Percentiles rank a stretch among this genome's conserved stretches.
phyloP scores from a whole-genome alignment of 2,888 invertebrate species.

The Scaptomyza caliginosa region DNA sequence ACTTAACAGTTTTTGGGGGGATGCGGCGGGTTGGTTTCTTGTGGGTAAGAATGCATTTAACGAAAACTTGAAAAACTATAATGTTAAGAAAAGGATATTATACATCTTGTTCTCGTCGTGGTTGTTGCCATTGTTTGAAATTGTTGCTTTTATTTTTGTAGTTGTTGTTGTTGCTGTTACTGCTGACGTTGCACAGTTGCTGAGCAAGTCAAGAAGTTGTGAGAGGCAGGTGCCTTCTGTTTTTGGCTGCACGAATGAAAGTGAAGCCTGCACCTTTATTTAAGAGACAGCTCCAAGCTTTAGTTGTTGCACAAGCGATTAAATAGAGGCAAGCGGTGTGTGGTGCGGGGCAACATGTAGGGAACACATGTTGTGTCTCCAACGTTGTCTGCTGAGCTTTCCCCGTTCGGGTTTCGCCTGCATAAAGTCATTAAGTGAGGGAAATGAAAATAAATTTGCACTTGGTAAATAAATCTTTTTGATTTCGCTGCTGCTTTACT shows the following conservation, averaged over 20 bases:
- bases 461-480: slow-evolving; percentile 79
- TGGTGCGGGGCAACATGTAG: neutral
- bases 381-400: slow-evolving; percentile 18
- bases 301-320: slow-evolving; percentile 34
- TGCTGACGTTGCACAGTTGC: slow-evolving; percentile 33
- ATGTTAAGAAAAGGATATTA: slow-evolving; percentile 50
- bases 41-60: slow-evolving; percentile 51
- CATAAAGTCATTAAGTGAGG: slow-evolving; percentile 76
- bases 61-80: slow-evolving; percentile 46
- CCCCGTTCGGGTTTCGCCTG: slow-evolving; percentile 25
- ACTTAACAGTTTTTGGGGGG: neutral
- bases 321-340: slow-evolving; percentile 5
- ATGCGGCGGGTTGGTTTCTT: neutral
- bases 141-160: slow-evolving; percentile 11
- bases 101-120: slow-evolving; percentile 36
- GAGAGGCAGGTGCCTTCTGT: neutral
- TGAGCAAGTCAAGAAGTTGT: slow-evolving; percentile 39
- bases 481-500: slow-evolving; percentile 46
- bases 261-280: slow-evolving; percentile 64
- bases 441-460: slow-evolving; percentile 75
- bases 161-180: slow-evolving; percentile 3
- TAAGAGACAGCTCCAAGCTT: slow-evolving; percentile 46
- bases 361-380: slow-evolving; percentile 41
- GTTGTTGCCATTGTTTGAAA: slow-evolving; percentile 1
- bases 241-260: slow-evolving; percentile 39